Conservation (phyloP, 2,113 vertebrate genomes). For the Paramisgurnus dabryanus region DNA sequence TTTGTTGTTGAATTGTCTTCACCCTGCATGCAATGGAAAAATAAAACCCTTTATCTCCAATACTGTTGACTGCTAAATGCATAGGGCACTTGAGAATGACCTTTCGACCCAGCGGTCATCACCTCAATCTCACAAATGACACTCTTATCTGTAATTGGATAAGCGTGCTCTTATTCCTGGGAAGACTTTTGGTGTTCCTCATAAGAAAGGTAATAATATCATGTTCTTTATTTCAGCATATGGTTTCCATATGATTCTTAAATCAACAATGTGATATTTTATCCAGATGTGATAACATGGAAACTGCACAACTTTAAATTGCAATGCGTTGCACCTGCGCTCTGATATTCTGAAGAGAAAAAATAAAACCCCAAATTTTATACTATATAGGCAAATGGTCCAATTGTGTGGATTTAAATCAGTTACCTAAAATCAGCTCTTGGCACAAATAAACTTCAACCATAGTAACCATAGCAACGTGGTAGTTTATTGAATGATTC, state of each 20-base stretch:
- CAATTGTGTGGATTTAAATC: not conserved
- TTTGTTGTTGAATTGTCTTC: slow-evolving; percentile 42
- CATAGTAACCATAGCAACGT: not conserved
- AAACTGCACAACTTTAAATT: not conserved
- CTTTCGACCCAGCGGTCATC: not conserved
- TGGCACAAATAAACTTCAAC: not conserved
- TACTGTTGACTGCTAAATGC: not conserved
- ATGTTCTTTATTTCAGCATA: not conserved
- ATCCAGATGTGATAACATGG: not conserved
- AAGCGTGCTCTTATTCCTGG: not conserved
- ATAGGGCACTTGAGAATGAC: not conserved
- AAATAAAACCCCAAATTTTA: slow-evolving; percentile 9
- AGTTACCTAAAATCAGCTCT: not conserved
- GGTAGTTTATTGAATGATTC: not conserved
- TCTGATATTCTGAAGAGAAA: not conserved
- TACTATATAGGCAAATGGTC: not conserved
- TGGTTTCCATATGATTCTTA: too few relatives aligned
- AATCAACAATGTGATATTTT: not conserved
- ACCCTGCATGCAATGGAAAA: slow-evolving; percentile 20
- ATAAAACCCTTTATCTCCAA: slow-evolving; percentile 29
- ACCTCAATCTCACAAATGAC: not conserved
- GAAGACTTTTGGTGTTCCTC: not conserved
- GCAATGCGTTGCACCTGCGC: not conserved
- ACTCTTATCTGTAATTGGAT: not conserved
- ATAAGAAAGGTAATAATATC: not conserved